These are phyloP conservation scores for Exocentrus adspersus DNA, from an alignment of 2,888 invertebrate species.

Conservation along the genomic window DNA sequence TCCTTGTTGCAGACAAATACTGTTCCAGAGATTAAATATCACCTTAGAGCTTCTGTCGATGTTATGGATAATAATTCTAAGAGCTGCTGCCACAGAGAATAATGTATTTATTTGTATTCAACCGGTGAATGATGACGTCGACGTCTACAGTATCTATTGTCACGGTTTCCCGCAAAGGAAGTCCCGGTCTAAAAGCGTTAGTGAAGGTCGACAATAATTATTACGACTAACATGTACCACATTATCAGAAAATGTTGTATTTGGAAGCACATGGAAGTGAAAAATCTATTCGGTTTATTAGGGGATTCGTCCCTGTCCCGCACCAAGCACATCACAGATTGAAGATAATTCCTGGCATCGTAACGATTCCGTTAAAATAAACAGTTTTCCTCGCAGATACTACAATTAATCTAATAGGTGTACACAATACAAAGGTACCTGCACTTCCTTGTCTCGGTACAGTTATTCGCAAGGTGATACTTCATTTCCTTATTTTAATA, in stretches of 20 bases:
- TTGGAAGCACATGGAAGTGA: too few relatives aligned
- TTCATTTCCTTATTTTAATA: slow-evolving; percentile 9
- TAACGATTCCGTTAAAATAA: background rate
- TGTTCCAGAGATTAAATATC: too few relatives aligned
- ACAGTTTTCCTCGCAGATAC: background rate
- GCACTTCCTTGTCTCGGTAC: slow-evolving; percentile 7
- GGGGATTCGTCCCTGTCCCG: too few relatives aligned
- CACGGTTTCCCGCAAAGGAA: slow-evolving; percentile 1
- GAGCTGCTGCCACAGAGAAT: too few relatives aligned
- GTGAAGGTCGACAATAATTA: slow-evolving; percentile 14
- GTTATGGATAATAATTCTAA: too few relatives aligned
- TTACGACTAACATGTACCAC: too few relatives aligned
- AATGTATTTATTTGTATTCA: slow-evolving; percentile 11
- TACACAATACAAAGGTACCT: background rate
- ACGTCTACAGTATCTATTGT: background rate
- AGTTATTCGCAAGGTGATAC: background rate
- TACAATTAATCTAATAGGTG: background rate
- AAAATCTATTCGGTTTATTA: too few relatives aligned
- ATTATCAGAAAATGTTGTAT: too few relatives aligned
- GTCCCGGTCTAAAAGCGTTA: background rate
- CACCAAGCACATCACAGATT: too few relatives aligned
- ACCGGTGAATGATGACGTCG: background rate
- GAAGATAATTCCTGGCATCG: background rate
- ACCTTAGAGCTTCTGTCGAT: too few relatives aligned
- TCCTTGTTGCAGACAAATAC: too few relatives aligned